phyloP scores from a whole-genome alignment of 2,113 vertebrate species.

The Stomatorhinus ivindoensis region DNA sequence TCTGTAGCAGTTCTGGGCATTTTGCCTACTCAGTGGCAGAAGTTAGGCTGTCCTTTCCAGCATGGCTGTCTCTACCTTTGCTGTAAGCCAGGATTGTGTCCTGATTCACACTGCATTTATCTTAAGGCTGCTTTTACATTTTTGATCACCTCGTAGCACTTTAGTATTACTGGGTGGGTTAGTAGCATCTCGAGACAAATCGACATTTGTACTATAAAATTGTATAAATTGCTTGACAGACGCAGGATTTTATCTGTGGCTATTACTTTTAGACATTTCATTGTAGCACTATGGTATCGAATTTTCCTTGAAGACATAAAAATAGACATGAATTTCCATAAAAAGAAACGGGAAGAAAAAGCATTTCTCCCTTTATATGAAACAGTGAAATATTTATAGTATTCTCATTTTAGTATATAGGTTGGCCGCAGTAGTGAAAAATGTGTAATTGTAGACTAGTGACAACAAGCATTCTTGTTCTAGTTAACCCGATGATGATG shows the following conservation, averaged over 20 bases:
- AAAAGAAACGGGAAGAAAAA: neutral
- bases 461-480: neutral
- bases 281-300: neutral
- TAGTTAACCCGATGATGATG: neutral
- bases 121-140: neutral
- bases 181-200: neutral
- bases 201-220: neutral
- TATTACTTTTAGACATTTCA: neutral
- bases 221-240: neutral
- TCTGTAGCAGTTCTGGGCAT: neutral
- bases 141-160: neutral
- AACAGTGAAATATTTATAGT: neutral
- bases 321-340: neutral
- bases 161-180: neutral
- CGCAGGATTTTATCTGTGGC: neutral
- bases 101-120: neutral
- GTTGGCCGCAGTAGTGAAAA: neutral
- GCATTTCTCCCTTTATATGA: neutral
- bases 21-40: neutral
- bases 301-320: neutral
- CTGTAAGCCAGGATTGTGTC: neutral
- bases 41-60: neutral
- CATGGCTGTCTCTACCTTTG: neutral
- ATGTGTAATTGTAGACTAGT: neutral
- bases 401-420: neutral